Percentiles rank a stretch among this genome's conserved stretches.
Conservation (phyloP, 2,888 invertebrate genomes). For the Biston betularia region DNA sequence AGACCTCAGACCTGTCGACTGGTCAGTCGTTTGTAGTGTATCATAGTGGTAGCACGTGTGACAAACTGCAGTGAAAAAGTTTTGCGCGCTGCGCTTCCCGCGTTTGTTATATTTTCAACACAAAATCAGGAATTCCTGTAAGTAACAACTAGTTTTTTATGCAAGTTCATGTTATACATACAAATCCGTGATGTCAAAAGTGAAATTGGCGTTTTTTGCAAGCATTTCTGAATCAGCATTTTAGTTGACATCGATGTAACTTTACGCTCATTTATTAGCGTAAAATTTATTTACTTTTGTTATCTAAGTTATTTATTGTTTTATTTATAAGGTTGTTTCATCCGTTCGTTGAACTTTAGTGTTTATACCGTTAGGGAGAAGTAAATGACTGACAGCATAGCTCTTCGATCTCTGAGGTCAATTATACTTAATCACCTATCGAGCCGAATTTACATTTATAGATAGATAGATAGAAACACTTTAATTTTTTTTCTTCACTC, state of each 20-base stretch:
- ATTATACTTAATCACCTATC: background rate
- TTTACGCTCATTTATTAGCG: conserved; percentile 8
- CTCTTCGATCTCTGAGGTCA: conserved; percentile 43
- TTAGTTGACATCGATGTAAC: conserved; percentile 47
- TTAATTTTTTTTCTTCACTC: too few species aligned
- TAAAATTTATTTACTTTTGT: background rate
- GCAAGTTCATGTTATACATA: background rate
- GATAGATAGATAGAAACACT: too few species aligned
- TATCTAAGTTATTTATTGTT: background rate
- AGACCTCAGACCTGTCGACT: conserved; percentile 44
- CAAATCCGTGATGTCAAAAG: conserved; percentile 1
- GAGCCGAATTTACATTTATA: too few species aligned
- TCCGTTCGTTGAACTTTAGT: conserved; percentile 33
- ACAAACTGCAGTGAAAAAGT: conserved; percentile 29
- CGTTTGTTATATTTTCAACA: conserved; percentile 30
- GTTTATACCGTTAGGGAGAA: conserved; percentile 30
- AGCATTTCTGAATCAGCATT: conserved; percentile 40
- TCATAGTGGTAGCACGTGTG: conserved; percentile 65
- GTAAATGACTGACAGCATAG: conserved; percentile 30
- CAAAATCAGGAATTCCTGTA: conserved; percentile 36
- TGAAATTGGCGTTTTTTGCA: conserved; percentile 40
- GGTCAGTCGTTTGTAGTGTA: conserved; percentile 73
- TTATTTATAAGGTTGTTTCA: background rate
- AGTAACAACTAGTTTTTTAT: conserved; percentile 23
- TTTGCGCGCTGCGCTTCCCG: conserved; percentile 30